Conservation (phyloP, 1,140 invertebrate species). For the Calycopis cecrops region DNA sequence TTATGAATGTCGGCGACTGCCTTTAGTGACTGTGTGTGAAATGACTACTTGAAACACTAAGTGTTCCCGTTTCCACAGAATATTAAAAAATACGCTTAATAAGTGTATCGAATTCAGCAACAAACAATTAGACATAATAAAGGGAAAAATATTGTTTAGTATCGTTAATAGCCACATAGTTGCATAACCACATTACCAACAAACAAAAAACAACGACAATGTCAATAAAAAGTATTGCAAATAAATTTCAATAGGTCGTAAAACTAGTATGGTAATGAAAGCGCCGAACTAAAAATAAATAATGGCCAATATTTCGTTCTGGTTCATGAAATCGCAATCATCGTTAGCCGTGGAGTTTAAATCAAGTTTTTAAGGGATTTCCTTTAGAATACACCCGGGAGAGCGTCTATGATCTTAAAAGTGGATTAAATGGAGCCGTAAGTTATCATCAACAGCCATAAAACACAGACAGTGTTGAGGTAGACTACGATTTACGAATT, state of each 20-base stretch:
- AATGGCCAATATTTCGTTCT: slow-evolving; percentile 22
- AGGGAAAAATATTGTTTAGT: no score
- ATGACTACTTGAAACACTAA: no score
- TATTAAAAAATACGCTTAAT: no score
- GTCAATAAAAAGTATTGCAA: slow-evolving; percentile 14
- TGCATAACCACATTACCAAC: not conserved
- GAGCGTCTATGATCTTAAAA: slow-evolving; percentile 39
- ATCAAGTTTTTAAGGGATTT: slow-evolving; percentile 26
- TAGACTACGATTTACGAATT: slow-evolving; percentile 42
- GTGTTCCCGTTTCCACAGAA: no score
- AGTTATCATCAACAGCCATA: slow-evolving; percentile 47
- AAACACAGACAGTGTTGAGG: slow-evolving; percentile 45
- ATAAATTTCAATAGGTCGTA: slow-evolving; percentile 16
- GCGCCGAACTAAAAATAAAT: slow-evolving; percentile 21
- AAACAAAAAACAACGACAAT: slow-evolving; percentile 9
- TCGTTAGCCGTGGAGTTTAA: slow-evolving; percentile 21
- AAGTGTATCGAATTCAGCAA: no score
- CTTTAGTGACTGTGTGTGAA: no score
- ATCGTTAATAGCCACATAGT: no score
- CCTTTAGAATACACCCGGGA: slow-evolving; percentile 23
- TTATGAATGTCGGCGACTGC: no score
- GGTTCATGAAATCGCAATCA: slow-evolving; percentile 24
- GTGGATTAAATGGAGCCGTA: slow-evolving; percentile 47
- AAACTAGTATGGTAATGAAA: slow-evolving; percentile 15
- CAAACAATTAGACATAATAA: no score